phyloP scores from a whole-genome alignment of 2,888 invertebrate genomes.

The Andrena camellia region DNA sequence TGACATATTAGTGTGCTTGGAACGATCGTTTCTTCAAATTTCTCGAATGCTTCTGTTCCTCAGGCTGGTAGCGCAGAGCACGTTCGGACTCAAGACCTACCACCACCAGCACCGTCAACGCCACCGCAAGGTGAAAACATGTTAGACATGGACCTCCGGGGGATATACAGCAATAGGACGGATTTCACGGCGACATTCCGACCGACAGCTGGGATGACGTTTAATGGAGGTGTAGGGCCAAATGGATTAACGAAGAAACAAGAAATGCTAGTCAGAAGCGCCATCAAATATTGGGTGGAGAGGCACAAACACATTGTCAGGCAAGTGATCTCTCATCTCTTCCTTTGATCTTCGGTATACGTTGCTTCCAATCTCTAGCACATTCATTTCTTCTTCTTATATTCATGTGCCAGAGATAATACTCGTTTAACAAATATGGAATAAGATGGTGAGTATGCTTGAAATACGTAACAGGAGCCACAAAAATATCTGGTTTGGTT shows the following conservation, averaged over 20 bases:
- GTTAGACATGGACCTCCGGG: conserved; percentile 89
- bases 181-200: conserved; percentile 92
- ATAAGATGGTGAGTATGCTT: too few relatives aligned
- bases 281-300: conserved; percentile 96
- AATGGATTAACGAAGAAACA: conserved; percentile 94
- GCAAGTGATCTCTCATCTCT: conserved; percentile 85
- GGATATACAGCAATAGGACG: conserved; percentile 91
- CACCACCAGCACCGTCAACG: conserved; percentile 67
- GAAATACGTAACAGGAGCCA: too few relatives aligned
- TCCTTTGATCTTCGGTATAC: too few relatives aligned
- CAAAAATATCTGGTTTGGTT: too few relatives aligned
- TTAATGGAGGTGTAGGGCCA: conserved; percentile 88
- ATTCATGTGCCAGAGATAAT: too few relatives aligned
- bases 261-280: conserved; percentile 93
- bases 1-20: too few relatives aligned
- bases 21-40: background rate
- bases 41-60: background rate
- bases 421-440: too few relatives aligned
- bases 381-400: too few relatives aligned
- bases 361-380: background rate
- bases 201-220: conserved; percentile 85
- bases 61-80: conserved; percentile 82
- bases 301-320: conserved; percentile 95
- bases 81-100: conserved; percentile 71
- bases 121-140: conserved; percentile 78